Percentiles rank a stretch among this genome's conserved stretches.
phyloP scores from a whole-genome alignment of 2,888 invertebrate species.

The Ischnura elegans region DNA sequence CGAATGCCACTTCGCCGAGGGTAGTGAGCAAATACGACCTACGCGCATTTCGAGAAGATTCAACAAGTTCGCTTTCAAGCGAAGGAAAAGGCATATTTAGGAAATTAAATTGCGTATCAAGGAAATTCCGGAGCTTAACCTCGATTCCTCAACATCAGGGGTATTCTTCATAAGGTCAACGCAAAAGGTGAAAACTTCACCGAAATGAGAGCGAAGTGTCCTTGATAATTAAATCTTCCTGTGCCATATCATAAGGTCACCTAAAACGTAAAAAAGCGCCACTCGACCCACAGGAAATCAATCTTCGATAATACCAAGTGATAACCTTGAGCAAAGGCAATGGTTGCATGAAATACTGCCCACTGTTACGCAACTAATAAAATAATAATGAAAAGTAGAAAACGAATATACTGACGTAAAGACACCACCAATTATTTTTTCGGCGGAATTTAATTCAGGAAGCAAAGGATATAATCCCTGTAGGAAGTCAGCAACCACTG shows the following conservation, averaged over 20 bases:
- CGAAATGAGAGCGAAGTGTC: background rate
- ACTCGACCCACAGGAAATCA: background rate
- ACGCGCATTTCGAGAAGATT: too few species aligned
- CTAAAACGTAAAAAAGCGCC: background rate
- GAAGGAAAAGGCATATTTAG: background rate
- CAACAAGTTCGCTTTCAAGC: background rate
- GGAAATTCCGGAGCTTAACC: too few species aligned
- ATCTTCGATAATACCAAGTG: background rate
- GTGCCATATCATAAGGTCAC: background rate
- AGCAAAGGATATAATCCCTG: background rate
- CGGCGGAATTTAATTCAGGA: background rate
- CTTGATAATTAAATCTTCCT: background rate
- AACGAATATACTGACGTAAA: background rate
- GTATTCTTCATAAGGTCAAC: background rate
- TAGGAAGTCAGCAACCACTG: too few species aligned
- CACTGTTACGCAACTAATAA: background rate
- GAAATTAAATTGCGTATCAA: background rate
- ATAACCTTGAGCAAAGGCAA: background rate
- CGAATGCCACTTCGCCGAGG: too few species aligned
- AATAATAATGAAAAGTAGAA: background rate
- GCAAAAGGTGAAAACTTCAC: background rate
- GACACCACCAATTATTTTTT: background rate
- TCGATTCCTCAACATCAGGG: background rate
- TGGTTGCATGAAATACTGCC: background rate
- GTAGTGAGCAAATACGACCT: too few species aligned